Conservation (phyloP, 2,888 invertebrate species). For the Cryptus viduatorius region DNA sequence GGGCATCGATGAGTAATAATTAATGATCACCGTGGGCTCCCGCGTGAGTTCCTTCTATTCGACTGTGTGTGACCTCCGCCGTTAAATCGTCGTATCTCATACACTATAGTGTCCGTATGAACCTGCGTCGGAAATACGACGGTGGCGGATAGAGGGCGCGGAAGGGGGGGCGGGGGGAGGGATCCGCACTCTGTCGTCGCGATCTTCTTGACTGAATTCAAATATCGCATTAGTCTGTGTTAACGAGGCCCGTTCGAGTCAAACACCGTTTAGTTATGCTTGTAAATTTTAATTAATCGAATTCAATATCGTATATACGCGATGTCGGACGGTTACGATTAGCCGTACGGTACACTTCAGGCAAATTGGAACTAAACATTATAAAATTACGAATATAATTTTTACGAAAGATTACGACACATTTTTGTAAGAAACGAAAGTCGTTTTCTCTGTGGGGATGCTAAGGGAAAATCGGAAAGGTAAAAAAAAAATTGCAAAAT, state of each 20-base stretch:
- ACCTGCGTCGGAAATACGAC: neutral
- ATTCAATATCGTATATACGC: neutral
- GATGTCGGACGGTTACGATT: neutral
- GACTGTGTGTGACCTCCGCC: constrained; percentile 7
- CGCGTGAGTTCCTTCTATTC: constrained; percentile 34
- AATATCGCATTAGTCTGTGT: constrained; percentile 30
- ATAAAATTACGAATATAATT: constrained; percentile 4
- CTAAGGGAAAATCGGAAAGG: neutral
- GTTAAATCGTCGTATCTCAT: constrained; percentile 9
- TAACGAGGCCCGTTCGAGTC: constrained; percentile 24
- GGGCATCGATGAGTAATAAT: constrained; percentile 65
- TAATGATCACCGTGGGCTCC: constrained; percentile 47
- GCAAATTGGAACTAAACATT: constrained; percentile 24
- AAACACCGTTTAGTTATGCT: neutral
- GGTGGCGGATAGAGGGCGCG: neutral
- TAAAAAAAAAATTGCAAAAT: neutral
- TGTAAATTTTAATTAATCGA: constrained; percentile 43
- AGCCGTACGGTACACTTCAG: constrained; percentile 6
- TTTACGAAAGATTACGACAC: neutral
- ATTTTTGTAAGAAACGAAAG: neutral
- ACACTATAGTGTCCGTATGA: neutral
- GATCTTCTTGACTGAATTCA: constrained; percentile 23
- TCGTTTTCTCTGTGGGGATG: neutral
- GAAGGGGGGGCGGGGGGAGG: too few species aligned
- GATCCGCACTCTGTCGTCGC: neutral